phyloP scores from a whole-genome alignment of 2,113 vertebrate genomes.

The Labeo catla region DNA sequence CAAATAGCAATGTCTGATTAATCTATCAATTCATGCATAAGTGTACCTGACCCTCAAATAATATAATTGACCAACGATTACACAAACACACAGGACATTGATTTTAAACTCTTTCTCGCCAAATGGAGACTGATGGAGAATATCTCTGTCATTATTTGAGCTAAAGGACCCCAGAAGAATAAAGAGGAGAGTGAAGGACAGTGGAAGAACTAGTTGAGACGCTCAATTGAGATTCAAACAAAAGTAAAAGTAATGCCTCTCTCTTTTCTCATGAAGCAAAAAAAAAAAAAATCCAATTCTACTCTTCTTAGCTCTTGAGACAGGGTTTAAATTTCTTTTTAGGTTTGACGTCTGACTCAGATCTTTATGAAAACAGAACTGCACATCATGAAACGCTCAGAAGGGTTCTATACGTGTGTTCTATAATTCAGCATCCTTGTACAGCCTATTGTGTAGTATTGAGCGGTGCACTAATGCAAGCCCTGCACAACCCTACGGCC shows the following conservation, averaged over 20 bases:
- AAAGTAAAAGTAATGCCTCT: neutral
- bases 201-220: neutral
- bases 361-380: slow-evolving; percentile 16
- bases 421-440: slow-evolving; percentile 13
- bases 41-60: neutral
- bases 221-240: neutral
- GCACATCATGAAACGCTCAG: neutral
- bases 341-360: neutral
- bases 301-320: neutral
- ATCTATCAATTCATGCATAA: neutral
- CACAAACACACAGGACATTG: neutral
- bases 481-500: neutral
- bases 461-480: slow-evolving; percentile 7
- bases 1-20: neutral
- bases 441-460: neutral
- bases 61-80: neutral
- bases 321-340: neutral
- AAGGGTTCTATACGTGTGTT: neutral
- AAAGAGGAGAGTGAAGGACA: neutral
- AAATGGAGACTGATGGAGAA: neutral
- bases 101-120: neutral
- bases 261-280: neutral
- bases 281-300: slow-evolving; percentile 1
- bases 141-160: neutral
- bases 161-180: neutral